phyloP scores from a whole-genome alignment of 2,113 vertebrate species.

The Raja brachyura region DNA sequence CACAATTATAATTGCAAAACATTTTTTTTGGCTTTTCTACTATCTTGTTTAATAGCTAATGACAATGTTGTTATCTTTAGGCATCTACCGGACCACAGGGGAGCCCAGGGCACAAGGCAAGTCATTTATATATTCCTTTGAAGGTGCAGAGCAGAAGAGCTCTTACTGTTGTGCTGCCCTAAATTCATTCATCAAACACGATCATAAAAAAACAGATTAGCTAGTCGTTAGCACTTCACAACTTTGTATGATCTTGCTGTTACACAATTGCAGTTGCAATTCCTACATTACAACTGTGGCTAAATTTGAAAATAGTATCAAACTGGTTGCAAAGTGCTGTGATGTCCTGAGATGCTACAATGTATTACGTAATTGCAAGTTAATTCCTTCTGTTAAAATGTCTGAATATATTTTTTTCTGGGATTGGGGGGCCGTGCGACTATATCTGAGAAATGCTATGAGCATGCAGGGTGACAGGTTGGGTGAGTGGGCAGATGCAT shows the following conservation, averaged over 20 bases:
- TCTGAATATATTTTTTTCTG: not conserved
- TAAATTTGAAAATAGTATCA: too few relatives aligned
- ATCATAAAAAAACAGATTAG: not conserved
- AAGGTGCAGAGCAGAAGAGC: not conserved
- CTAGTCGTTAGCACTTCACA: not conserved
- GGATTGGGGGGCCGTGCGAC: not conserved
- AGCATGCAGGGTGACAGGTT: too few relatives aligned
- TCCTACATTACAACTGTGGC: too few relatives aligned
- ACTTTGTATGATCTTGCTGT: not conserved
- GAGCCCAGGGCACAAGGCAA: conserved; percentile 65
- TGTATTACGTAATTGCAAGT: too few relatives aligned
- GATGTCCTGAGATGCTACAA: too few relatives aligned
- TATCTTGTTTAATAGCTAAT: not conserved
- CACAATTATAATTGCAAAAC: not conserved
- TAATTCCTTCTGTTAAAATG: not conserved
- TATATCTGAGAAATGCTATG: not conserved
- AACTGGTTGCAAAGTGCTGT: too few relatives aligned
- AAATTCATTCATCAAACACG: not conserved
- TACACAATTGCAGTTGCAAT: not conserved
- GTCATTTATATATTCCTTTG: conserved; percentile 5
- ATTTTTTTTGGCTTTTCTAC: not conserved
- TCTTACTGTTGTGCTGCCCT: not conserved
- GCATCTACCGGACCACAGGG: conserved; percentile 62
- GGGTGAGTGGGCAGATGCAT: too few relatives aligned
- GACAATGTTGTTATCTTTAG: conserved; percentile 51